A percentile compares a stretch with the other conserved stretches of the same genome.
phyloP scores from a whole-genome alignment of 1,140 invertebrate genomes.

The Drosophila novamexicana region DNA sequence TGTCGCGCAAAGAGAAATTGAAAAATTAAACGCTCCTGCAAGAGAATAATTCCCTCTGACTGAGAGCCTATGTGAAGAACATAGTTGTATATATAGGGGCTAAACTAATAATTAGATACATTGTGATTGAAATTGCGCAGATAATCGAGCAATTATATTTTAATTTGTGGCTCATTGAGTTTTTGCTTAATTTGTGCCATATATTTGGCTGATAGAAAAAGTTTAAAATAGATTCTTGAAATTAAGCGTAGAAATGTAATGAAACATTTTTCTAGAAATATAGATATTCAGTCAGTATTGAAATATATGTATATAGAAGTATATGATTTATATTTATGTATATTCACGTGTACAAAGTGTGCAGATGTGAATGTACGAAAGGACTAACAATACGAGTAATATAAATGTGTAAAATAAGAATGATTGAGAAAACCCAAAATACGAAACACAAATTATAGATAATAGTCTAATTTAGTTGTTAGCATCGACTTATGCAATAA shows the following conservation, averaged over 20 bases:
- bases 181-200: no score
- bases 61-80: not conserved
- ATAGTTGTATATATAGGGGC: no score
- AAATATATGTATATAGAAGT: constrained; percentile 1
- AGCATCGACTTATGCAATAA: constrained; percentile 19
- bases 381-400: not conserved
- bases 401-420: not conserved
- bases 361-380: constrained; percentile 2
- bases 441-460: not conserved
- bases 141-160: no score
- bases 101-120: not conserved
- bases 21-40: not conserved
- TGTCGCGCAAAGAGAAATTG: constrained; percentile 1
- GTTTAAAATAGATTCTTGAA: no score
- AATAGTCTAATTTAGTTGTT: constrained; percentile 3
- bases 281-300: not conserved
- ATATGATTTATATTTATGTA: not conserved
- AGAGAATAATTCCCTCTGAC: not conserved
- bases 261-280: no score
- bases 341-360: not conserved
- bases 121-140: not conserved
- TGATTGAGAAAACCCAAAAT: not conserved
- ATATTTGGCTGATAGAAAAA: no score
- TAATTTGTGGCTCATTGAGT: no score
- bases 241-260: no score